Evolutionary conservation across 2,797 vertebrate genomes (phyloP), one percentile per base, ranked within the genome.

Genomic region (Euthynnus affinis): DNA sequence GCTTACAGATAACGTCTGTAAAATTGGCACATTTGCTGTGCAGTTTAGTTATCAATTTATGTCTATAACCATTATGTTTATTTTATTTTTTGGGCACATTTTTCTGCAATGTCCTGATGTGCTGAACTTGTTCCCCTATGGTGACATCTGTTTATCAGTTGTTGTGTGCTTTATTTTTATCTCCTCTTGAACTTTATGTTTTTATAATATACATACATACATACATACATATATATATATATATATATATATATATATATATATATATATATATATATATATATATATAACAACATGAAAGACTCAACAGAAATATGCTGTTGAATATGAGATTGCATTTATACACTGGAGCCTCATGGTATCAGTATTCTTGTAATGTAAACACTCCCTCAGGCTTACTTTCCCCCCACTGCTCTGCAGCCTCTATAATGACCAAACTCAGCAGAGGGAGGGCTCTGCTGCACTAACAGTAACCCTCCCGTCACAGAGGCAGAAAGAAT

Each of bases 381-480:
- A 88, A 91, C 82, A 79, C 51, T 69, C 71, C 81, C 72, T 63
- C 69, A 74, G 87, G 87, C 87, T 74, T 74, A 15, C 71, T 34
- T 69, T 64, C 17, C 64, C 71, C 79, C 60, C 62, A 52, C 71
- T 65, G 67, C 79, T 86, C 81, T 67, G 70, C 70, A 88, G 83
- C 71, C 73, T 82, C 85, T 87, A 84, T 92, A 91, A 91, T 89
- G 85, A 85, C 83, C 89, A 73, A 77, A 76, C 79, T 23, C 76
- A 70, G 81, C 73, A 57, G 84, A 86, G 84, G 80, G 64, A 85
- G 71, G 78, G 68, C 86, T 88, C 81, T 34, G 80, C 82, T 78
- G 78, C 22, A 9, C 89, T 67, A 72, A 82, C 86, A 37, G 62
- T 53, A 86, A 87, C 82, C 78, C 74, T 69, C 71, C 66, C 64